Base-by-base conservation (phyloP, 2,797 vertebrate genomes). In the Lemur catta region DNA sequence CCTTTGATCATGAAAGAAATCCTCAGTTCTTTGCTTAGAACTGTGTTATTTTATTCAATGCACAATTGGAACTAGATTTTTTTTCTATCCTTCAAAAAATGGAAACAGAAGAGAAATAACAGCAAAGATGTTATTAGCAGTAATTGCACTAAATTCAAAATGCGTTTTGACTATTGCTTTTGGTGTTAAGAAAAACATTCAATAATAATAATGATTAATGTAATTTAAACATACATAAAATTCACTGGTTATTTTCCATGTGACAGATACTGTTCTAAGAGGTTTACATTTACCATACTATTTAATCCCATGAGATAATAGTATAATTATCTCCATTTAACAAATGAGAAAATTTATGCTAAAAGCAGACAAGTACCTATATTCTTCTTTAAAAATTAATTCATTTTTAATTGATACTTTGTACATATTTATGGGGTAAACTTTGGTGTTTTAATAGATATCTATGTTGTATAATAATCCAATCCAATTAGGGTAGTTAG, bases 81-180 rank as follows among this genome's bases (percentile, higher is more conserved):
- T 46, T 81, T 57, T 48, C 41, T 28, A 48, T 89, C 13, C 7
- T 59, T 33, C n/a, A 48, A 92, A 46, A 80, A 92, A 89, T 18
- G 72, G 18, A 86, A 95, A 89, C 35, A 63, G 24, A 89, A 89
- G 33, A 78, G 43, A 92, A 75, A 93, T 67, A n/a, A 41, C n/a
- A 59, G 26, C 48, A 41, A 79, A 79, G n/a, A 17, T 38, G 9
- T 43, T 28, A 48, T 61, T 59, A 52, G 20, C 33, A 6, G 6
- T 87, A 76, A 87, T 46, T 69, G 18, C 43, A 76, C 30, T 38
- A 85, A 67, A 79, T 80, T 59, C 17, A 75, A 43, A 86, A 82
- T 46, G 0, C 24, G 43, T 84, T 71, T 50, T 85, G 28, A 84
- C 35, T 65, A 6, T 24, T 79, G 22, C 61, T 24, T 85, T 78